A percentile compares a stretch with the other conserved stretches of the same genome.
phyloP scores from a whole-genome alignment of 2,113 vertebrate species.

The Beaufortia kweichowensis region DNA sequence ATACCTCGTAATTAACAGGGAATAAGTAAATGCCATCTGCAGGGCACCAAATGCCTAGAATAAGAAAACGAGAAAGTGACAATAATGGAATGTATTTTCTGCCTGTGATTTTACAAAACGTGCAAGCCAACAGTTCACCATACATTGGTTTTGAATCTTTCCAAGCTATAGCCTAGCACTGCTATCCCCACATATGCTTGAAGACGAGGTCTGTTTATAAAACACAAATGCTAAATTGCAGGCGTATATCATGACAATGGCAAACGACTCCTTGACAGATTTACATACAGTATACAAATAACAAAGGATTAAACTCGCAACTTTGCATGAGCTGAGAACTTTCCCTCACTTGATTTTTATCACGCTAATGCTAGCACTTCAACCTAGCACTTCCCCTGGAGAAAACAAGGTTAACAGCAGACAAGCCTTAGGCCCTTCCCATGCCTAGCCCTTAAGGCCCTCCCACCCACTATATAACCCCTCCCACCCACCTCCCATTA shows the following conservation, averaged over 20 bases:
- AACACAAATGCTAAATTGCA: conserved; percentile 28
- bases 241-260: conserved; percentile 39
- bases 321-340: conserved; percentile 43
- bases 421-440: conserved; percentile 29
- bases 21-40: conserved; percentile 55
- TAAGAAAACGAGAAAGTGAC: conserved; percentile 56
- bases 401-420: conserved; percentile 43
- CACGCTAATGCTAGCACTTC: conserved; percentile 26
- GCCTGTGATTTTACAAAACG: conserved; percentile 53
- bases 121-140: conserved; percentile 62
- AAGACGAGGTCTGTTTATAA: conserved; percentile 27
- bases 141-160: conserved; percentile 36
- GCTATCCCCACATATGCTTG: conserved; percentile 12
- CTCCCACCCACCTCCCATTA: conserved; percentile 30
- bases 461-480: not conserved
- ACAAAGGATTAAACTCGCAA: conserved; percentile 37
- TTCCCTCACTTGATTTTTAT: conserved; percentile 15
- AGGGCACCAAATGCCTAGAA: conserved; percentile 54
- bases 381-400: conserved; percentile 23
- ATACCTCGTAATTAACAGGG: conserved; percentile 60
- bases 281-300: conserved; percentile 43
- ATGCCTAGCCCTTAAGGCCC: not conserved
- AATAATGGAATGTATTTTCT: conserved; percentile 65
- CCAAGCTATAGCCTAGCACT: conserved; percentile 29
- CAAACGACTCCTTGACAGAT: conserved; percentile 30